Conservation (phyloP, 1,140 invertebrate species). For the Drosophila azteca region DNA sequence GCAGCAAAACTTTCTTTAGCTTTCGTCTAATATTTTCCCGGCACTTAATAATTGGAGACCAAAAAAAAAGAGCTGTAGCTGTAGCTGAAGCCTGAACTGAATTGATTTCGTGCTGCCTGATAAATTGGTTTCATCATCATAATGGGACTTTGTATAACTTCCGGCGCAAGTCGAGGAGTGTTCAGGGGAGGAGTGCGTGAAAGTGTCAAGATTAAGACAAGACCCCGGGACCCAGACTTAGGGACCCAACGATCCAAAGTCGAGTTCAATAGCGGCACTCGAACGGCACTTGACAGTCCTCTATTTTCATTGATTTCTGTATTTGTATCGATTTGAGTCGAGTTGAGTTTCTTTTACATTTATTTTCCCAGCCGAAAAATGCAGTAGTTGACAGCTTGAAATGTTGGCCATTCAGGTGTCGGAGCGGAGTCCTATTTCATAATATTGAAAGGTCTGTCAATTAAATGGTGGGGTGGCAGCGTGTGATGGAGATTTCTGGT, state of each 20-base stretch:
- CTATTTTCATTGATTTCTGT: slow-evolving; percentile 52
- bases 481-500: slow-evolving; percentile 45
- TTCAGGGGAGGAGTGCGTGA: slow-evolving; percentile 28
- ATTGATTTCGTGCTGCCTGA: slow-evolving; percentile 58
- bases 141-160: slow-evolving; percentile 62
- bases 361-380: slow-evolving; percentile 36
- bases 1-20: slow-evolving; percentile 67
- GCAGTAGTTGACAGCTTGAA: slow-evolving; percentile 73
- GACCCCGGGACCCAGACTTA: background rate
- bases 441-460: slow-evolving; percentile 79
- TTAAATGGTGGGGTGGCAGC: slow-evolving; percentile 23
- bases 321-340: slow-evolving; percentile 33
- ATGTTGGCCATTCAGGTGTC: slow-evolving; percentile 57
- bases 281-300: slow-evolving; percentile 64
- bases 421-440: slow-evolving; percentile 59
- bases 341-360: slow-evolving; percentile 28
- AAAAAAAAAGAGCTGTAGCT: slow-evolving; percentile 21
- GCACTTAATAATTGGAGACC: slow-evolving; percentile 59
- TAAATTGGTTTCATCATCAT: slow-evolving; percentile 77
- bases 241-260: slow-evolving; percentile 15
- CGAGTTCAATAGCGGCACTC: slow-evolving; percentile 43
- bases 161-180: slow-evolving; percentile 41
- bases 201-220: slow-evolving; percentile 57
- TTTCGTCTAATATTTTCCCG: slow-evolving; percentile 59
- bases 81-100: slow-evolving; percentile 22